These are phyloP conservation scores for Campylorhamphus procurvoides DNA, from an alignment of 2,113 vertebrate genomes.

Conservation along the genomic window DNA sequence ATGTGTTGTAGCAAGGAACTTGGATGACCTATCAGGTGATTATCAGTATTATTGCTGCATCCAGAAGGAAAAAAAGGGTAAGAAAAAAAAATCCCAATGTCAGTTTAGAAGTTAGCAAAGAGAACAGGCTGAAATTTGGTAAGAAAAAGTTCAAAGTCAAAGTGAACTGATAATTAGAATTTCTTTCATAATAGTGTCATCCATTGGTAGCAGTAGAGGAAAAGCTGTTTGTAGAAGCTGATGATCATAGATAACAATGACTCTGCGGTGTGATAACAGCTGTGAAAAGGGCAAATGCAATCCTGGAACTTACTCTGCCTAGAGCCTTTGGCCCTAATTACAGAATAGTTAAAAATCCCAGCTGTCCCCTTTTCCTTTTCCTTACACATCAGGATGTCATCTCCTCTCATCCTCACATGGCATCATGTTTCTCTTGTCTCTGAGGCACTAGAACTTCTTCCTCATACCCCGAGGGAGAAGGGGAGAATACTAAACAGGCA, in stretches of 20 bases:
- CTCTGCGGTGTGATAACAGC: neutral
- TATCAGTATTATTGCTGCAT: neutral
- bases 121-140: neutral
- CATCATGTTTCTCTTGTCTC: neutral
- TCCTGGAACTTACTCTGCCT: neutral
- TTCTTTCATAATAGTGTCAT: neutral
- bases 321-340: neutral
- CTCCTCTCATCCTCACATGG: neutral
- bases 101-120: neutral
- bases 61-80: neutral
- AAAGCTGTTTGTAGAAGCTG: neutral
- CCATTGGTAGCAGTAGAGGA: neutral
- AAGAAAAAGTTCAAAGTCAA: neutral
- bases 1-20: neutral
- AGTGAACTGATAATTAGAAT: neutral
- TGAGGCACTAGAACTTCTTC: neutral
- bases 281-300: neutral
- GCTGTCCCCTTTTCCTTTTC: neutral
- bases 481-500: neutral
- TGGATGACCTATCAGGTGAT: neutral
- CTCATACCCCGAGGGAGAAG: fast-evolving
- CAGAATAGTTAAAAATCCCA: neutral
- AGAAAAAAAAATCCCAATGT: neutral
- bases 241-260: neutral
- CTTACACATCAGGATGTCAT: neutral